A percentile compares a stretch with the other conserved stretches of the same genome.
Conservation (phyloP, 2,113 vertebrate genomes). For the Pandion haliaetus region DNA sequence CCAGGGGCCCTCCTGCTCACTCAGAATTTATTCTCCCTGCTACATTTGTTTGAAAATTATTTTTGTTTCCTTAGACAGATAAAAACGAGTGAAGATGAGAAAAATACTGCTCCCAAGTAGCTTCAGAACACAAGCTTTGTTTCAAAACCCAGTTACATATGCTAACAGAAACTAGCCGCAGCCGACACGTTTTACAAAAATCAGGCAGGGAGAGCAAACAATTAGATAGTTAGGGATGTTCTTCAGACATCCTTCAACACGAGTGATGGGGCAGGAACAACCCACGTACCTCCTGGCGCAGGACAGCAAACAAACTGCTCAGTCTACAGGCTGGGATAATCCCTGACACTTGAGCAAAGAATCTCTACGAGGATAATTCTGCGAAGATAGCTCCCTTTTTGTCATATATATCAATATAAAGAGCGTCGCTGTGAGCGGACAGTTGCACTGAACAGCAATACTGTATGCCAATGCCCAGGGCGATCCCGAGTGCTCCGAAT, state of each 20-base stretch:
- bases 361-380: background rate
- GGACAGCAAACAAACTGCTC: background rate
- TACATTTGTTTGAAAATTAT: background rate
- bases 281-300: accelerated
- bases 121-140: background rate
- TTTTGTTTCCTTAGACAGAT: background rate
- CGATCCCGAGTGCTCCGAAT: accelerated
- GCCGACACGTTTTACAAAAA: background rate
- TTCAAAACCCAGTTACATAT: background rate
- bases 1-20: background rate
- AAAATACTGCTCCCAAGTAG: background rate
- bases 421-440: background rate
- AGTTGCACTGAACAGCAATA: accelerated
- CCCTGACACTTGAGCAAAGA: background rate
- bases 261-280: background rate
- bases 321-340: background rate
- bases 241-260: too few species aligned
- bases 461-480: too few species aligned
- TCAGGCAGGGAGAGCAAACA: background rate
- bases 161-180: background rate
- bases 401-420: background rate
- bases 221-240: background rate
- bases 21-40: background rate
- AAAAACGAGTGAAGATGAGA: background rate
- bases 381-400: background rate